Evolutionary conservation across 2,797 vertebrate species (phyloP).

Genomic region (Gambelia wislizenii): DNA sequence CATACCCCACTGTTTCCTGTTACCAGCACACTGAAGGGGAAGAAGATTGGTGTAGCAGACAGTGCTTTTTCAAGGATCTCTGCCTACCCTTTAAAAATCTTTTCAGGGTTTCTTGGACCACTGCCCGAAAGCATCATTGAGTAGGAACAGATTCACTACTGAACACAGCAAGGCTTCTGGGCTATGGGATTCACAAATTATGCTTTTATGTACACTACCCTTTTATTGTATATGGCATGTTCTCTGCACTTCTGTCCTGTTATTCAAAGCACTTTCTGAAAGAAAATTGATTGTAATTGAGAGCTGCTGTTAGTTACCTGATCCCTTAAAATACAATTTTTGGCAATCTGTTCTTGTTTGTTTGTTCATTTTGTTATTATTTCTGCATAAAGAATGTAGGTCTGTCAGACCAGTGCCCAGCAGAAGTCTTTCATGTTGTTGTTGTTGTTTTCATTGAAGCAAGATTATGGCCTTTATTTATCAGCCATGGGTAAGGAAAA

Average conservation of each 20-base stretch:
- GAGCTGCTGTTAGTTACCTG: constrained; percentile 22
- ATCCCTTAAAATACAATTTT: constrained; percentile 27
- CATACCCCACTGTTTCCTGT: not conserved
- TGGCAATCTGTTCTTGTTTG: constrained; percentile 23
- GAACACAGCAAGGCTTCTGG: not conserved
- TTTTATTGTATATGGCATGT: not conserved
- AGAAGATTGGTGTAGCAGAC: not conserved
- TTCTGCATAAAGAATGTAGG: constrained; percentile 62
- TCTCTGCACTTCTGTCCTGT: constrained; percentile 17
- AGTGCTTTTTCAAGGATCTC: not conserved
- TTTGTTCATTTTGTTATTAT: not conserved
- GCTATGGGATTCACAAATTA: not conserved
- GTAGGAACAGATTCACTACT: constrained; percentile 9
- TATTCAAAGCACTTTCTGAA: constrained; percentile 42
- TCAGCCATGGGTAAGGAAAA: constrained; percentile 10
- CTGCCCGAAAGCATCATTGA: not conserved
- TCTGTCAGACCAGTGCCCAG: not conserved
- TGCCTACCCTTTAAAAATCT: no score
- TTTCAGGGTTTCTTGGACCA: not conserved
- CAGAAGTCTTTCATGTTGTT: not conserved
- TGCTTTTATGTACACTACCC: not conserved
- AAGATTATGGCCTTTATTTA: constrained; percentile 52
- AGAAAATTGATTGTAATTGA: constrained; percentile 15
- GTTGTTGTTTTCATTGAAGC: constrained; percentile 16
- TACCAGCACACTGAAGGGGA: not conserved